Evolutionary conservation across 2,888 invertebrate genomes (phyloP).

Genomic region (Standfussiana lucernea): DNA sequence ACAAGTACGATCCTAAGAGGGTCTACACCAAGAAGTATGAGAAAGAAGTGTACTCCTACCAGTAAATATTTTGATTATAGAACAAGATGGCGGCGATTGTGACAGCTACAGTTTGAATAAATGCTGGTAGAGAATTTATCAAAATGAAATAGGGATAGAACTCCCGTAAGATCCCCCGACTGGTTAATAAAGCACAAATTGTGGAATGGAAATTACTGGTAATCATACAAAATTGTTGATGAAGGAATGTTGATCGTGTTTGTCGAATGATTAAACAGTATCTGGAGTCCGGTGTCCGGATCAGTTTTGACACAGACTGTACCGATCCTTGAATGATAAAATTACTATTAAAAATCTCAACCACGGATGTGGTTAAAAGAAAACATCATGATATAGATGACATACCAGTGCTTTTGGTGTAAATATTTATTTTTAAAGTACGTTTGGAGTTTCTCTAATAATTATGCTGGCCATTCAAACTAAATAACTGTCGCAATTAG

Average conservation of each 20-base stretch:
- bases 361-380: neutral
- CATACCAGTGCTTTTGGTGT: neutral
- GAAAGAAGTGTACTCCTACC: conserved; percentile 72
- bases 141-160: too few relatives aligned
- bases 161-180: too few relatives aligned
- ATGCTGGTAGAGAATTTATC: neutral
- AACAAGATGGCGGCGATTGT: conserved; percentile 18
- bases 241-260: neutral
- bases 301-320: neutral
- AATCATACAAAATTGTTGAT: neutral
- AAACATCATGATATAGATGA: too few relatives aligned
- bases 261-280: too few relatives aligned
- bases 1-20: conserved; percentile 83
- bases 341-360: conserved; percentile 2
- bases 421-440: neutral
- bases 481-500: conserved; percentile 31
- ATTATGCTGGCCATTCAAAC: neutral
- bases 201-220: neutral
- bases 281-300: neutral
- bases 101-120: conserved; percentile 9
- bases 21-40: conserved; percentile 83
- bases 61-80: conserved; percentile 31
- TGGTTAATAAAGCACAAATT: neutral
- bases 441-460: conserved; percentile 20
- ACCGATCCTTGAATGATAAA: neutral